Evolutionary conservation across 1,140 invertebrate genomes (phyloP), one percentile per base, ranked within the genome.

Genomic region (Macrotrachela quadricornifera): DNA sequence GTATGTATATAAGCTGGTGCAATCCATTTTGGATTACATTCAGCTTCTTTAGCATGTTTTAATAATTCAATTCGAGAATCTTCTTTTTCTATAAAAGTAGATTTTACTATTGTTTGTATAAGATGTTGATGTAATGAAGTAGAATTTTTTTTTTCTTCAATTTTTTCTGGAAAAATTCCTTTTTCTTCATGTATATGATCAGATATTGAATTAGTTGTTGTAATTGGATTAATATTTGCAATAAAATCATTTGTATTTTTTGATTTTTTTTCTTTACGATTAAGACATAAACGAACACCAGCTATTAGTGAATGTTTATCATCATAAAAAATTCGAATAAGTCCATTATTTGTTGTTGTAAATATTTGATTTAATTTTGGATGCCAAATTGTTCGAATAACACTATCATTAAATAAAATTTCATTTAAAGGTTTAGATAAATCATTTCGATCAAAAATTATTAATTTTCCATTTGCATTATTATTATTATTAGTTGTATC

Each of bases 361-460:
- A 96, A 83, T 55, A 97, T 80, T 64, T 99, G 92, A 68, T 96
- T 95, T 1, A 97, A 68, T 68, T 87, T 87, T 0, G 91, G 84
- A 72, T 97, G 92, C 92, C 92, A 99, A 1, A 83, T 63, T 6
- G 79, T 78, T 63, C 87, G 82, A 36, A 97, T 84, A 0, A 90
- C 77, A 63, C 70, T 71, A 66, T 44, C 41, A 30, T 30, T 30
- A 30, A 30, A 30, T 30, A 30, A 30, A 30, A 30, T 30, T 30
- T 30, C 21, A 30, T 30, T 30, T 30, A 30, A 4, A 2, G 21
- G 21, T 30, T 30, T 30, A 4, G 21, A 30, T 30, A 30, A 30
- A 30, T 30, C 21, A 30, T 30, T 30, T 30, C 21, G 21, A 30
- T 30, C 8, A 30, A 30, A 30, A 30, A 30, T 30, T 8, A 30